A percentile compares a stretch with the other conserved stretches of the same genome.
phyloP scores from a whole-genome alignment of 2,113 vertebrate species.

The Nibea coibor region DNA sequence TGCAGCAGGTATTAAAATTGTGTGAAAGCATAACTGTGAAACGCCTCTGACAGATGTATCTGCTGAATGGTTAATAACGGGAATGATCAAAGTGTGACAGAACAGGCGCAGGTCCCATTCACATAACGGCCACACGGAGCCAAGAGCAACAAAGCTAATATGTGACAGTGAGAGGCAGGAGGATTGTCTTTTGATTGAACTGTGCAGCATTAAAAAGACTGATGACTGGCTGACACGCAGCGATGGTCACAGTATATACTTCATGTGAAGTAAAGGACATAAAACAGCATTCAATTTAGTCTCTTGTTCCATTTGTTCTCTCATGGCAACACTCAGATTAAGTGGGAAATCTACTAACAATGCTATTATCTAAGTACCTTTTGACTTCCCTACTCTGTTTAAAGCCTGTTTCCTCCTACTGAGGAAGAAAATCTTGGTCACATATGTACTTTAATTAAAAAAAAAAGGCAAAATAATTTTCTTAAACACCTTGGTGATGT shows the following conservation, averaged over 20 bases:
- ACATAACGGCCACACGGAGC: conserved; percentile 49
- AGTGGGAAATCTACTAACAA: background rate
- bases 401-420: background rate
- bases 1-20: conserved; percentile 37
- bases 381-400: background rate
- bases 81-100: conserved; percentile 64
- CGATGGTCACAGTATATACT: background rate
- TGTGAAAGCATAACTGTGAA: conserved; percentile 35
- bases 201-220: conserved; percentile 17
- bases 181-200: conserved; percentile 50
- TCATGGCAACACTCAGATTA: background rate
- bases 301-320: no score
- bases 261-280: background rate
- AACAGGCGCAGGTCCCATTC: conserved; percentile 49
- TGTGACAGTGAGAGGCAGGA: conserved; percentile 47
- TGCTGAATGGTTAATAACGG: conserved; percentile 41
- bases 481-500: background rate
- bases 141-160: conserved; percentile 40
- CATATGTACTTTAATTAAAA: background rate
- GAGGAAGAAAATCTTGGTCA: background rate
- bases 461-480: background rate
- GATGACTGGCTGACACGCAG: background rate
- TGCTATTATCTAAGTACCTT: background rate
- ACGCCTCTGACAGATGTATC: conserved; percentile 54
- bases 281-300: background rate